These are phyloP conservation scores for Cryptocheilus praepositus DNA, from an alignment of 2,888 invertebrate genomes.

Conservation along the genomic window DNA sequence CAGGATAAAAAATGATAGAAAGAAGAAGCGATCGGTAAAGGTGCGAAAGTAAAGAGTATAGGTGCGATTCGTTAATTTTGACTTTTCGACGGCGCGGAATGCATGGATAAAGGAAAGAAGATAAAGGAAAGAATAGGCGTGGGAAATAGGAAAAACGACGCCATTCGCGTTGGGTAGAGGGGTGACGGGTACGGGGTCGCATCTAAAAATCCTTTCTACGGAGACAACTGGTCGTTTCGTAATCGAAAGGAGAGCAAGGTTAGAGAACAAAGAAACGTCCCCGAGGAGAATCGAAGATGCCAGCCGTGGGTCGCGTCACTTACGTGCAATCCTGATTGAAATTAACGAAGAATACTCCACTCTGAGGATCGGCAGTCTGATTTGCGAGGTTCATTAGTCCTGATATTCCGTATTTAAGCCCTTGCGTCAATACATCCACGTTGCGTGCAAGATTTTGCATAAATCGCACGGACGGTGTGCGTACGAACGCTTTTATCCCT, in stretches of 20 bases:
- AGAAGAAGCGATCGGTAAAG: too few species aligned
- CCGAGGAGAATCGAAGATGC: slow-evolving; percentile 10
- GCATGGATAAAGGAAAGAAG: background rate
- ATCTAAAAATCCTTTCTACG: background rate
- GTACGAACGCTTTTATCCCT: slow-evolving; percentile 35
- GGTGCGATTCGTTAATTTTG: too few species aligned
- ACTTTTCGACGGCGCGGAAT: too few species aligned
- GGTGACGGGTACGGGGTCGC: background rate
- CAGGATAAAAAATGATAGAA: too few species aligned
- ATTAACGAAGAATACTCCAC: slow-evolving; percentile 93
- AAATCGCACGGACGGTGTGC: slow-evolving; percentile 61
- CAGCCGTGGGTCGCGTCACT: slow-evolving; percentile 76
- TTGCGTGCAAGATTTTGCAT: slow-evolving; percentile 75
- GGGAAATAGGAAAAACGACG: slow-evolving; percentile 11
- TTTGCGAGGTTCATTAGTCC: slow-evolving; percentile 91
- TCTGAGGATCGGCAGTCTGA: slow-evolving; percentile 85
- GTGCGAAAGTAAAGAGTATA: too few species aligned
- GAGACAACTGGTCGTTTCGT: background rate
- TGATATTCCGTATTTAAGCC: slow-evolving; percentile 76
- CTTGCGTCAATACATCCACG: slow-evolving; percentile 76
- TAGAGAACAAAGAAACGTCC: slow-evolving; percentile 43
- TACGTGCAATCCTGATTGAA: slow-evolving; percentile 99
- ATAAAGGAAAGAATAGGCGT: background rate
- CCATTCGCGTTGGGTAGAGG: background rate
- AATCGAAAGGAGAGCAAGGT: slow-evolving; percentile 29